Evolutionary conservation across 1,140 invertebrate species (phyloP).

Genomic region (Anastatus disparis): DNA sequence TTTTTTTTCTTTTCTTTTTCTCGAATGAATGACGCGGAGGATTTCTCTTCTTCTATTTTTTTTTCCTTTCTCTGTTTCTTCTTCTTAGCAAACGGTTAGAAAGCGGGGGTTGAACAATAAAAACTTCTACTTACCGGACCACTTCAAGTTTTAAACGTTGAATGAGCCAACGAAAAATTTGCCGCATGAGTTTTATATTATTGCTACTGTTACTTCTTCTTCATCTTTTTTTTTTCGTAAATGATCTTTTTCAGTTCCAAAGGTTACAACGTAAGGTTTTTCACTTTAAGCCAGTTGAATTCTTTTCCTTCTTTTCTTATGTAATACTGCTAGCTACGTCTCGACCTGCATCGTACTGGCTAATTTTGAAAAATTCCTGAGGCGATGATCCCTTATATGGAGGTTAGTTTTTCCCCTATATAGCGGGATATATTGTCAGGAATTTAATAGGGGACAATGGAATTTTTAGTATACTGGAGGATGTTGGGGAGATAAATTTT

Average conservation of each 20-base stretch:
- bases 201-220: too few relatives aligned
- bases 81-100: background rate
- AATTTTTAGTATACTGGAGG: background rate
- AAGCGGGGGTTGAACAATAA: conserved; percentile 25
- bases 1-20: background rate
- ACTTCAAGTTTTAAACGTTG: conserved; percentile 57
- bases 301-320: conserved; percentile 20
- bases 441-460: background rate
- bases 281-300: background rate
- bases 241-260: conserved; percentile 58
- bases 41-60: background rate
- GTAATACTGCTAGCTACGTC: background rate
- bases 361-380: conserved; percentile 42
- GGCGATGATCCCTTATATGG: conserved; percentile 32
- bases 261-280: background rate
- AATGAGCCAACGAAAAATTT: conserved; percentile 7
- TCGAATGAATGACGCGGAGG: background rate
- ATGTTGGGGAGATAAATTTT: background rate
- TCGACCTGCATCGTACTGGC: conserved; percentile 29
- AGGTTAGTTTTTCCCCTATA: background rate
- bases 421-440: too few relatives aligned
- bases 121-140: conserved; percentile 43
- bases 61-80: background rate
- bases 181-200: too few relatives aligned
- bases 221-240: conserved; percentile 39